Percentiles rank a stretch among this genome's conserved stretches.
Evolutionary conservation across 2,113 vertebrate species (phyloP).

Genomic region (Chaetodon trifascialis): DNA sequence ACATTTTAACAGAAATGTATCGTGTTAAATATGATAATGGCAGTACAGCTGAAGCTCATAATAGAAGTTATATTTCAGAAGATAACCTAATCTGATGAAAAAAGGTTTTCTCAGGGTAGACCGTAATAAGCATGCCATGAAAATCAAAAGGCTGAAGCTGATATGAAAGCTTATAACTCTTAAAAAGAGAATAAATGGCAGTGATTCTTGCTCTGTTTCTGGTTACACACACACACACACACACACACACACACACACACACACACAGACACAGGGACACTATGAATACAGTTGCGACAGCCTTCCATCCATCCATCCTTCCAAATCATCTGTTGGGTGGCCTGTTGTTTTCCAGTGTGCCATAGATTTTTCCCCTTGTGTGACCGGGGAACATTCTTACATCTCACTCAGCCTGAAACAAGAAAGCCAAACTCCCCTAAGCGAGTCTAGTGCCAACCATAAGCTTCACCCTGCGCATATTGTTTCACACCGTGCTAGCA

Average conservation of each 20-base stretch:
- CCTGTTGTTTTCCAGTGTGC: constrained; percentile 29
- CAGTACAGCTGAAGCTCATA: neutral
- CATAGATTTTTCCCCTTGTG: constrained; percentile 15
- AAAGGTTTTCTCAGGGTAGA: constrained; percentile 11
- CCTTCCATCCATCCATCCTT: constrained; percentile 23
- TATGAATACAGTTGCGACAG: neutral
- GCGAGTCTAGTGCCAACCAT: constrained; percentile 12
- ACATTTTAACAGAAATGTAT: neutral
- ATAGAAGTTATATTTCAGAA: neutral
- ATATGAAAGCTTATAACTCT: neutral
- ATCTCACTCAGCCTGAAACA: constrained; percentile 57
- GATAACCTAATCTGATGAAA: neutral
- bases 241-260: constrained; percentile 22
- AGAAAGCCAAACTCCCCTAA: constrained; percentile 23
- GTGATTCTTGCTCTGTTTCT: neutral
- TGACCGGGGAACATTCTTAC: constrained; percentile 53
- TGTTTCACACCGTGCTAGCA: constrained; percentile 63
- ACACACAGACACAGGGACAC: constrained; percentile 2
- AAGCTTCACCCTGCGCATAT: constrained; percentile 41
- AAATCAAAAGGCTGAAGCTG: constrained; percentile 5
- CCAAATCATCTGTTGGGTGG: constrained; percentile 19
- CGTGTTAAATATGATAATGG: neutral
- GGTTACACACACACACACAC: neutral
- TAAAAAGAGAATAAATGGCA: neutral
- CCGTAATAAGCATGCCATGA: constrained; percentile 9